phyloP scores from a whole-genome alignment of 1,140 invertebrate species.

The Condylostylus longicornis region DNA sequence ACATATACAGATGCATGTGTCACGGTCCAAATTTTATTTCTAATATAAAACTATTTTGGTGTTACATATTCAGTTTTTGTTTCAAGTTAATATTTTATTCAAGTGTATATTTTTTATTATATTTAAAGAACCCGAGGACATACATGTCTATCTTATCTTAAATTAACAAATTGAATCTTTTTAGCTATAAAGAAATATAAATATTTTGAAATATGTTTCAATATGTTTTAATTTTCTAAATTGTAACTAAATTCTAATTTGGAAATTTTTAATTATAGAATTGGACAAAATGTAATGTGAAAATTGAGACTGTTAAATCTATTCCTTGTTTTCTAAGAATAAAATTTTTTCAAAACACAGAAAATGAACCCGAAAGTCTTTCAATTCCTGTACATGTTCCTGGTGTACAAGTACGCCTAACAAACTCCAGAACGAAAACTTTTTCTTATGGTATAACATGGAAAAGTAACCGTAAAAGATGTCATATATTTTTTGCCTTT shows the following conservation, averaged over 20 bases:
- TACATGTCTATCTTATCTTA: not conserved
- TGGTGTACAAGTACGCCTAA: conserved; percentile 21
- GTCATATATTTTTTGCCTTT: conserved; percentile 27
- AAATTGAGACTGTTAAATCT: conserved; percentile 31
- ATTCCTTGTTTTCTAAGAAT: conserved; percentile 27
- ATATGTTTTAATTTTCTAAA: not conserved
- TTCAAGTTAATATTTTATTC: not conserved
- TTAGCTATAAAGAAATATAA: too few relatives aligned
- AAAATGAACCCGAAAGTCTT: conserved; percentile 7
- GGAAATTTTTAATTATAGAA: conserved; percentile 4
- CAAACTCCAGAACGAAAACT: conserved; percentile 26
- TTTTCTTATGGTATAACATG: conserved; percentile 27
- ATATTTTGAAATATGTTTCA: not conserved
- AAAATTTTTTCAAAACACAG: conserved; percentile 13
- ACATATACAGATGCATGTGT: not conserved
- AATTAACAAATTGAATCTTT: not conserved
- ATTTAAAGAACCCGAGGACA: not conserved
- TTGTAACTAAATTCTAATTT: too few relatives aligned
- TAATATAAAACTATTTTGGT: not conserved
- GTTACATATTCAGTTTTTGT: not conserved
- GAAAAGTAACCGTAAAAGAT: conserved; percentile 29
- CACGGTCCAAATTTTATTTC: not conserved
- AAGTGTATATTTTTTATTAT: not conserved
- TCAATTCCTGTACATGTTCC: conserved; percentile 27
- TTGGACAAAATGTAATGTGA: conserved; percentile 27